phyloP scores from a whole-genome alignment of 2,888 invertebrate genomes.

The Blera fallax region DNA sequence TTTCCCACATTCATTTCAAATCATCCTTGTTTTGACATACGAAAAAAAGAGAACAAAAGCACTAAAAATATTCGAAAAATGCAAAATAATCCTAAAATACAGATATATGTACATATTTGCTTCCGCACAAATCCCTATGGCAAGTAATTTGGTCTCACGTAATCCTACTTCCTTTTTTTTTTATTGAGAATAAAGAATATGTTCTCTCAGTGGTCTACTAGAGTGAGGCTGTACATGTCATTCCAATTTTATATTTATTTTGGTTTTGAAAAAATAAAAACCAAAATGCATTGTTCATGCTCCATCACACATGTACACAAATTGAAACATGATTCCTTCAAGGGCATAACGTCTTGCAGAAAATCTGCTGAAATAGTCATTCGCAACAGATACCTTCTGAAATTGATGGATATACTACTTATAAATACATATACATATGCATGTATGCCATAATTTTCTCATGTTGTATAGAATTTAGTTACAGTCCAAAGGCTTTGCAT shows the following conservation, averaged over 20 bases:
- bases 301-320: neutral
- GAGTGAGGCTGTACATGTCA: neutral
- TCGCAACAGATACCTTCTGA: neutral
- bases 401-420: neutral
- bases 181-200: neutral
- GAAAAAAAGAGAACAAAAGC: neutral
- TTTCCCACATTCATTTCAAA: neutral
- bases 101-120: neutral
- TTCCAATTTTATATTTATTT: neutral
- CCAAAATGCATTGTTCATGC: neutral
- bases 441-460: neutral
- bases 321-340: neutral
- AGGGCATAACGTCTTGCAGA: neutral
- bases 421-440: neutral
- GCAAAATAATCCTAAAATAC: neutral
- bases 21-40: neutral
- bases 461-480: neutral
- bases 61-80: neutral
- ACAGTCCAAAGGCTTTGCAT: neutral
- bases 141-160: neutral
- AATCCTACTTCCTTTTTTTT: neutral
- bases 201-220: neutral
- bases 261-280: neutral
- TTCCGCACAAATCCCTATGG: slow-evolving; percentile 1
- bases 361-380: neutral